phyloP scores from a whole-genome alignment of 1,140 invertebrate genomes.

The Bombus turneri region DNA sequence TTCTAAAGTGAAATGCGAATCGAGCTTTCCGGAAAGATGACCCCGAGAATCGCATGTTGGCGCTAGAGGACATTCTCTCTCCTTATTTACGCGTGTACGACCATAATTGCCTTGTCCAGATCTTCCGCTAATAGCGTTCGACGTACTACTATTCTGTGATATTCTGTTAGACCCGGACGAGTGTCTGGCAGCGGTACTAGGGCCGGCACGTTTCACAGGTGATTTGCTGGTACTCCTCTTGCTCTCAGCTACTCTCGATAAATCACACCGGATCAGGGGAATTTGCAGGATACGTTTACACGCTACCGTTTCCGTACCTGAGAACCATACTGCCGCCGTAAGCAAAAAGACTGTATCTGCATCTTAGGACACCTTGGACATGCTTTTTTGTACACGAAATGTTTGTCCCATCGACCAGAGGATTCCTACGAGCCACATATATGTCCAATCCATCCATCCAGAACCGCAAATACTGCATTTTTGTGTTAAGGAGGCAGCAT shows the following conservation, averaged over 20 bases:
- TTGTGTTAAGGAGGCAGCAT: slow-evolving; percentile 68
- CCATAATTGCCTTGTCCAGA: slow-evolving; percentile 72
- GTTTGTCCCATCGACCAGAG: slow-evolving; percentile 49
- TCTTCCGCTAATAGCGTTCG: slow-evolving; percentile 57
- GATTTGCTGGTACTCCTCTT: slow-evolving; percentile 85
- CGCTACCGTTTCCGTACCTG: slow-evolving; percentile 63
- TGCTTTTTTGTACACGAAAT: slow-evolving; percentile 54
- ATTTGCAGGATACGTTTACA: slow-evolving; percentile 64
- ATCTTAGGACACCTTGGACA: slow-evolving; percentile 64
- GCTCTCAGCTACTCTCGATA: slow-evolving; percentile 71
- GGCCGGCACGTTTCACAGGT: slow-evolving; percentile 84
- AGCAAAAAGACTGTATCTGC: slow-evolving; percentile 68
- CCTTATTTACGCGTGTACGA: slow-evolving; percentile 82
- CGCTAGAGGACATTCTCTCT: slow-evolving; percentile 92
- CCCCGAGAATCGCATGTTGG: slow-evolving; percentile 93
- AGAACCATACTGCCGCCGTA: slow-evolving; percentile 66
- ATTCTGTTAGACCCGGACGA: slow-evolving; percentile 66
- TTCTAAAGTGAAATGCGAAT: slow-evolving; percentile 93
- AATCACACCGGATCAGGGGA: slow-evolving; percentile 63
- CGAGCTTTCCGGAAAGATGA: slow-evolving; percentile 93
- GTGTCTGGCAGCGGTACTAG: slow-evolving; percentile 70
- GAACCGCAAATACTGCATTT: slow-evolving; percentile 69
- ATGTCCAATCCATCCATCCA: slow-evolving; percentile 62
- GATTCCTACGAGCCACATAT: slow-evolving; percentile 47
- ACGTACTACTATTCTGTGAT: slow-evolving; percentile 69